Base-by-base conservation (phyloP, 2,888 invertebrate species). In the Heliconius erato region DNA sequence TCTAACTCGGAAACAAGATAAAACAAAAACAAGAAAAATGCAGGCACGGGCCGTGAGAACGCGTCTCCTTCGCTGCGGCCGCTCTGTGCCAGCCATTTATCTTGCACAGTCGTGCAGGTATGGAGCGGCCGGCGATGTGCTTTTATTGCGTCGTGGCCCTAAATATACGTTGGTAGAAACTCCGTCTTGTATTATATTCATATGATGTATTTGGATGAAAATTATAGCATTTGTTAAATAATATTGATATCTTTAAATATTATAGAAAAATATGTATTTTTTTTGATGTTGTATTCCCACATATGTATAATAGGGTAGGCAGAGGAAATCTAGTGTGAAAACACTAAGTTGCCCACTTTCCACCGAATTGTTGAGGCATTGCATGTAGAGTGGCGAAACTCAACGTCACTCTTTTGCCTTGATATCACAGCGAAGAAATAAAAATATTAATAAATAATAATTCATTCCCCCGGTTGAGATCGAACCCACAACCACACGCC, bases 21-120 rank as follows among this genome's bases (percentile, higher is more conserved):
- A 92, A 94, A 94, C 91, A 95, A 95, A 95, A 95, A 78, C 65
- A 91, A 94, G 92, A 90, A 90, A 91, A 91, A 91, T 90, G 90
- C 92, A 91, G 92, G 94, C 94, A 93, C 94, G 95, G 95, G 95
- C 95, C 95, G 95, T 95, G 95, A 95, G 95, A 95, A 95, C 94
- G 93, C 92, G 93, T 93, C 94, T 94, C 92, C 92, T 91, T 89
- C 89, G 90, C 88, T 90, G 90, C 90, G 91, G 89, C 88, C 89
- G 90, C 89, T 88, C 89, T 89, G 90, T 89, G 89, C 91, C 93
- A 91, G 91, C 93, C 95, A 95, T 96, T 96, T 95, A 96, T 95
- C 95, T 95, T 93, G 92, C 92, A 95, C 92, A 92, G 95, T 95
- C 95, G 95, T 95, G 95, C 93, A 93, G 93, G 95, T 94, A 94